phyloP scores from a whole-genome alignment of 2,113 vertebrate genomes.

The Eupsittula cactorum region DNA sequence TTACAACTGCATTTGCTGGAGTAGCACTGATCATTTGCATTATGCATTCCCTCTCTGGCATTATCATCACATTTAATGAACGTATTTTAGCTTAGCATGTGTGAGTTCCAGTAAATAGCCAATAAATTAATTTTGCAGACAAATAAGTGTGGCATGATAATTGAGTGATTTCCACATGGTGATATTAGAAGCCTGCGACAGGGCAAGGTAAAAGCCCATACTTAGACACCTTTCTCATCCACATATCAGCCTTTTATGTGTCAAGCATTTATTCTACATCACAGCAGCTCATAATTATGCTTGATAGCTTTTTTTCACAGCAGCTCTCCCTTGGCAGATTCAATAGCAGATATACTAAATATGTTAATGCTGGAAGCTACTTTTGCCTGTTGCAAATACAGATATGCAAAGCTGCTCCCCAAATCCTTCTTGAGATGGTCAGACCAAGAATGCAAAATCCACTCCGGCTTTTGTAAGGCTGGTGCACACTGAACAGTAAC shows the following conservation, averaged over 20 bases:
- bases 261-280: background rate
- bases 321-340: background rate
- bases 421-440: background rate
- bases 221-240: background rate
- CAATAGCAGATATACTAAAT: background rate
- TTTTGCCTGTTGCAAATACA: background rate
- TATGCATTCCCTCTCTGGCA: background rate
- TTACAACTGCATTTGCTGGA: background rate
- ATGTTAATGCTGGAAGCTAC: background rate
- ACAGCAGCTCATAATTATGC: background rate
- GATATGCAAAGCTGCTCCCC: background rate
- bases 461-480: background rate
- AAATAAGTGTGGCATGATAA: background rate
- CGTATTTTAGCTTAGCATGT: fast-evolving
- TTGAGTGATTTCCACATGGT: background rate
- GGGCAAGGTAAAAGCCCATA: background rate
- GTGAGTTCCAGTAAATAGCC: background rate
- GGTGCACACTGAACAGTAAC: background rate
- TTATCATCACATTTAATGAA: background rate
- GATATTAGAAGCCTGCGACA: background rate
- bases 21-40: background rate
- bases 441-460: background rate
- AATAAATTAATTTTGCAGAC: background rate
- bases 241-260: background rate
- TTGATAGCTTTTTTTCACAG: background rate